These are phyloP conservation scores for Drosophila leonis DNA, from an alignment of 2,888 invertebrate species.

Conservation along the genomic window DNA sequence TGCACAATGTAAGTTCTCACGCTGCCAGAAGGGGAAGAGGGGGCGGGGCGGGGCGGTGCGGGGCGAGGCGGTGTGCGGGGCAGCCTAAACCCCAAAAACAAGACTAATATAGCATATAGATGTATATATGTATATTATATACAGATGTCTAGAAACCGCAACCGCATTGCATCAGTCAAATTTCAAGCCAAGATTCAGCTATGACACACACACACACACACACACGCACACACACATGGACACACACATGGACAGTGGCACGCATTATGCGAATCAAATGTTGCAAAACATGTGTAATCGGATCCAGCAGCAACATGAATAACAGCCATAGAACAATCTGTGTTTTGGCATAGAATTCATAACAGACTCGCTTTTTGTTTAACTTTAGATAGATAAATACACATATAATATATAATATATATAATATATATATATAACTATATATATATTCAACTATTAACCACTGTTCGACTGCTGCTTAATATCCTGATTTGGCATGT, in stretches of 20 bases:
- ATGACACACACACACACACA: conserved; percentile 9
- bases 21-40: too few relatives aligned
- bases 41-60: too few relatives aligned
- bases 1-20: conserved; percentile 69
- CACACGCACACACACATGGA: neutral
- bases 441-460: neutral
- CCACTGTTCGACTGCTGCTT: neutral
- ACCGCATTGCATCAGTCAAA: conserved; percentile 57
- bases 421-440: neutral
- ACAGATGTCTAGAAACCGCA: conserved; percentile 31
- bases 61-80: neutral
- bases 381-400: neutral
- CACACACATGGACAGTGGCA: conserved; percentile 28
- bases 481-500: neutral
- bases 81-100: neutral
- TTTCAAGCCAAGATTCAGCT: conserved; percentile 22
- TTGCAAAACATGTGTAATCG: conserved; percentile 52
- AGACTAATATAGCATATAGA: neutral
- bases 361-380: conserved; percentile 38
- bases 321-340: conserved; percentile 33
- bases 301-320: conserved; percentile 21
- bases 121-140: neutral
- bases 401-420: neutral
- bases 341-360: conserved; percentile 12
- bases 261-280: conserved; percentile 45